Evolutionary conservation across 1,140 invertebrate species (phyloP), one percentile per base, ranked within the genome.

Genomic region (Megalonaias nervosa): DNA sequence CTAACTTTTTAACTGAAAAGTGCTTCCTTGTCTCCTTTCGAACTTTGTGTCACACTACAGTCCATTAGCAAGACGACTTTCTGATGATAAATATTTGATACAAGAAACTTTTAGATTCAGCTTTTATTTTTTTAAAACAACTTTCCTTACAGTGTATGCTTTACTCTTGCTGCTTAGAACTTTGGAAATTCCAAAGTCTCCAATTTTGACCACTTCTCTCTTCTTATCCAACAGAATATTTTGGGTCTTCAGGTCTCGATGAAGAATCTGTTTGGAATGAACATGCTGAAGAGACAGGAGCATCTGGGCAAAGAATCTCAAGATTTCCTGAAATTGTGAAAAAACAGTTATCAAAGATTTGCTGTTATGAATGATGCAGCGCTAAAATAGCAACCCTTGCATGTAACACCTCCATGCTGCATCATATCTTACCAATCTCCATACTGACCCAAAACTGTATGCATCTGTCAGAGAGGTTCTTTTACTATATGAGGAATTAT

Each of bases 131-230:
- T 14, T 2, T 15, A 31, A 19, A 59, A 69, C 23, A 21, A 26
- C 59, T 60, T 15, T n/a, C 88, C 88, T 88, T 84, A 95, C 92
- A 84, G 94, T 92, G 70, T 88, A 91, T n/a, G 93, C 92, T 81
- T 92, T 92, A 77, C 91, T 93, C 85, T 92, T 92, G 71, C 91
- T 93, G 82, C 88, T 89, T 19, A 91, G 84, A 61, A 91, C 89
- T 87, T 91, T 91, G 19, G 91, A 91, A 48, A 91, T 91, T 23
- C 91, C 91, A 85, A 91, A 91, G 75, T 91, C 91, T 57, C 90
- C 89, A 71, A 91, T 88, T 80, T 91, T 91, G 17, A 91, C 86
- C 48, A 90, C 86, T 75, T 89, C 85, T 23, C 85, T 87, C 74
- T 87, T 90, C 73, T 89, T 90, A 78, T 90, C 89, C 56, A 91